Evolutionary conservation across 2,888 invertebrate species (phyloP), one percentile per base, ranked within the genome.

Genomic region (Embidobia sp.): DNA sequence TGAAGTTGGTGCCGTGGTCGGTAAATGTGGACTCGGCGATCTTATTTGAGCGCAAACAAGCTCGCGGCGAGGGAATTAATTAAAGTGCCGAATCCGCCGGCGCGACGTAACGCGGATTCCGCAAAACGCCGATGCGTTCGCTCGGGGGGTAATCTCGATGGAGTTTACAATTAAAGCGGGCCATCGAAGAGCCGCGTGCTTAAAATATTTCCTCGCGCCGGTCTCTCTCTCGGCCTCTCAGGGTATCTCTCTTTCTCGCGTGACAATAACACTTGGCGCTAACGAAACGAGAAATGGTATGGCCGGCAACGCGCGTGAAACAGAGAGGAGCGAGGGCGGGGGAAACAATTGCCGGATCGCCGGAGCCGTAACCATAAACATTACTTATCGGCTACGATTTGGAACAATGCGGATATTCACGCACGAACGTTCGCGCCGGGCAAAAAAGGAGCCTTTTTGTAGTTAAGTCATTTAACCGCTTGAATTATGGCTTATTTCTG

Each of bases 401-500:
- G 86, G 86, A 88, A 87, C 86, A 88, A 86, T 83, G 81, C 81
- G 83, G 51, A 48, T 44, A 66, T 78, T 69, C 76, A 59, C 48
- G 74, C 77, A 66, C 64, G 70, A 67, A 70, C 46, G 67, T 78
- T 72, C 46, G 66, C 49, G 78, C 77, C 80, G 80, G 79, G 78
- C 83, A 87, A 88, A 88, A 88, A 74, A 22, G n/a, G 26, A 85
- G 84, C 85, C 87, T 87, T 88, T 88, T 88, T 85, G 85, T 87
- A 86, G 88, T 89, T 88, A 89, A 89, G 88, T 89, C 88, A 88
- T 88, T 89, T 88, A 87, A 85, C 85, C 84, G 84, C 82, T 85
- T 88, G 88, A 88, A 86, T 89, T 89, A 89, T 89, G 87, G 88
- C 85, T 89, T 88, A 89, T 87, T 88, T 87, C 84, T 85, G 82